These are phyloP conservation scores for Callimorpha dominula DNA, from an alignment of 2,888 invertebrate species.

Conservation along the genomic window DNA sequence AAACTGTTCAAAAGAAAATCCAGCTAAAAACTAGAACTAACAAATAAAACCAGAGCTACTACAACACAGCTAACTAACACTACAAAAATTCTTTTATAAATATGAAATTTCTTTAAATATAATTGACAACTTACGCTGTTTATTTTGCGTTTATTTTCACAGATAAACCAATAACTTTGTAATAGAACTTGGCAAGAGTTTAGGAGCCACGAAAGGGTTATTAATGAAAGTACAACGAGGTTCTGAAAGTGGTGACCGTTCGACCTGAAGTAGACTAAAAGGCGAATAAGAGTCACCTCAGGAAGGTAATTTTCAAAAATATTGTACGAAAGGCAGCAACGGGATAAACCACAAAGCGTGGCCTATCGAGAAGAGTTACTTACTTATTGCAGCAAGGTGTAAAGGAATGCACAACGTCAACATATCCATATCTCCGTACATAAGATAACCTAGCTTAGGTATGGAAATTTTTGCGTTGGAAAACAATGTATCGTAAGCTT, in stretches of 20 bases:
- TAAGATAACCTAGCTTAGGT: too few species aligned
- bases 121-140: background rate
- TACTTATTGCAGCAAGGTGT: too few species aligned
- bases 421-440: too few species aligned
- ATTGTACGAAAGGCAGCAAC: too few species aligned
- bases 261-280: slow-evolving; percentile 3
- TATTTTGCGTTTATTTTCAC: background rate
- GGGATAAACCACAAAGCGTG: too few species aligned
- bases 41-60: background rate
- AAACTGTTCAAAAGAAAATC: too few species aligned
- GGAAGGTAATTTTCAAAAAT: background rate
- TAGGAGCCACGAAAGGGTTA: background rate
- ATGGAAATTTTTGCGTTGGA: too few species aligned
- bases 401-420: too few species aligned
- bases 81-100: background rate
- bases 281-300: background rate
- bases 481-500: too few species aligned
- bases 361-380: too few species aligned
- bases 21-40: too few species aligned
- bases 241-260: background rate
- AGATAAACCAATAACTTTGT: background rate
- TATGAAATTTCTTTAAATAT: background rate
- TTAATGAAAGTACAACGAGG: background rate
- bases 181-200: background rate
- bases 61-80: too few species aligned